Percentiles rank a stretch among this genome's conserved stretches.
These are phyloP conservation scores for Tiliacea aurago DNA, from an alignment of 2,888 invertebrate genomes.

Conservation along the genomic window DNA sequence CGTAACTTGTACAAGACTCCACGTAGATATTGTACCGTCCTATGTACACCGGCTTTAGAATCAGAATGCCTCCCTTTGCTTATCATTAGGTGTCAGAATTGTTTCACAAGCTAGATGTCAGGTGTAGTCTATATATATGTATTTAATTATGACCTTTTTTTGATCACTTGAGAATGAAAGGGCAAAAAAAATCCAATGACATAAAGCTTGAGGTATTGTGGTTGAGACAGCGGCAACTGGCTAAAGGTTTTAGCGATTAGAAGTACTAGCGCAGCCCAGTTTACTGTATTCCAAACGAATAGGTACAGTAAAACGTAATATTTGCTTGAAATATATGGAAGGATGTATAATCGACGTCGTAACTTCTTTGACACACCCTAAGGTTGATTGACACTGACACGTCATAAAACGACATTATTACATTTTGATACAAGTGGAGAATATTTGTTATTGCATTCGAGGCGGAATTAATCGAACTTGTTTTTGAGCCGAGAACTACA, in stretches of 20 bases:
- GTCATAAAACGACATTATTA: too few relatives aligned
- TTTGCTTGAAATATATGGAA: too few relatives aligned
- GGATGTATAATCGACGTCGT: too few relatives aligned
- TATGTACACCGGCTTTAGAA: conserved; percentile 57
- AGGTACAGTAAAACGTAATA: too few relatives aligned
- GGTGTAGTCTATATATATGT: neutral
- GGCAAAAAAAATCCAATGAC: neutral
- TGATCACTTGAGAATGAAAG: neutral
- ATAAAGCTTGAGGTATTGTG: neutral
- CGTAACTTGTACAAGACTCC: conserved; percentile 63
- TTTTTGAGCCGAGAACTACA: too few relatives aligned
- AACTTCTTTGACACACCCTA: too few relatives aligned
- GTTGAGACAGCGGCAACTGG: neutral
- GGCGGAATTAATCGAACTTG: too few relatives aligned
- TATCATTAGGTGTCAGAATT: conserved; percentile 45
- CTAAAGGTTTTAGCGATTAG: neutral
- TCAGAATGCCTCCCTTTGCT: conserved; percentile 41
- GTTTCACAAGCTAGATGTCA: conserved; percentile 29
- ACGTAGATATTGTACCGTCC: conserved; percentile 58
- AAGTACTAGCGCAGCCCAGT: too few relatives aligned
- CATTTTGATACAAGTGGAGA: too few relatives aligned
- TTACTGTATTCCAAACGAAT: too few relatives aligned
- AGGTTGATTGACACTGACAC: too few relatives aligned
- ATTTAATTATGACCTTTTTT: conserved; percentile 4
- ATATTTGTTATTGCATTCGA: too few relatives aligned